phyloP scores from a whole-genome alignment of 2,888 invertebrate species.

The Ceraclea dissimilis region DNA sequence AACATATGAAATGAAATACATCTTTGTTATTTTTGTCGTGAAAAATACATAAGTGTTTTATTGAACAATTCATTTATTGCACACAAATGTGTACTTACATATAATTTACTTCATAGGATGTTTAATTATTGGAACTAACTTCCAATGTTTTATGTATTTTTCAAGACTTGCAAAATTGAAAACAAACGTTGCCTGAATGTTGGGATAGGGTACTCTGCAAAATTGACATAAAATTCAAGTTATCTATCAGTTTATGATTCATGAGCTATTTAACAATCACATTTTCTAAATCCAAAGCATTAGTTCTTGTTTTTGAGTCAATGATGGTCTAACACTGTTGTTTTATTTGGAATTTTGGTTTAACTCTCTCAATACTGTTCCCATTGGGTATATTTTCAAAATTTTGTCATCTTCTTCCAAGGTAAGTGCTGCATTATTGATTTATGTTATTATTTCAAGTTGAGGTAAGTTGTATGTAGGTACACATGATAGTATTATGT shows the following conservation, averaged over 20 bases:
- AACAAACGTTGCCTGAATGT: constrained; percentile 78
- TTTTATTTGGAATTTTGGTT: background rate
- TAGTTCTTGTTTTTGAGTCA: background rate
- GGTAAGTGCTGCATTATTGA: constrained; percentile 7
- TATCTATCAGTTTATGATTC: constrained; percentile 5
- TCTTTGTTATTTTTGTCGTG: no score
- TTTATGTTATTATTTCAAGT: background rate
- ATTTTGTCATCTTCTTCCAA: constrained; percentile 1
- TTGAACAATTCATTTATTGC: no score
- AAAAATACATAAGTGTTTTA: no score
- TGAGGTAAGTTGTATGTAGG: constrained; percentile 11
- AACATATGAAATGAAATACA: no score
- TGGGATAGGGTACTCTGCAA: constrained; percentile 95
- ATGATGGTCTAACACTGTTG: background rate
- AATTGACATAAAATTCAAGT: constrained; percentile 36
- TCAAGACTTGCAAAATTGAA: constrained; percentile 6
- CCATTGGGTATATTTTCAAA: background rate
- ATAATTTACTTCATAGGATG: no score
- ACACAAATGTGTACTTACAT: no score
- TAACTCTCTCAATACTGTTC: background rate
- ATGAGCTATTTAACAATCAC: background rate
- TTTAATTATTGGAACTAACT: no score
- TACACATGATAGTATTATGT: background rate
- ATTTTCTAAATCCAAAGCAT: background rate
- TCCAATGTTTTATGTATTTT: background rate